Percentiles rank a stretch among this genome's conserved stretches.
phyloP scores from a whole-genome alignment of 2,113 vertebrate genomes.

The Peromyscus maniculatus region DNA sequence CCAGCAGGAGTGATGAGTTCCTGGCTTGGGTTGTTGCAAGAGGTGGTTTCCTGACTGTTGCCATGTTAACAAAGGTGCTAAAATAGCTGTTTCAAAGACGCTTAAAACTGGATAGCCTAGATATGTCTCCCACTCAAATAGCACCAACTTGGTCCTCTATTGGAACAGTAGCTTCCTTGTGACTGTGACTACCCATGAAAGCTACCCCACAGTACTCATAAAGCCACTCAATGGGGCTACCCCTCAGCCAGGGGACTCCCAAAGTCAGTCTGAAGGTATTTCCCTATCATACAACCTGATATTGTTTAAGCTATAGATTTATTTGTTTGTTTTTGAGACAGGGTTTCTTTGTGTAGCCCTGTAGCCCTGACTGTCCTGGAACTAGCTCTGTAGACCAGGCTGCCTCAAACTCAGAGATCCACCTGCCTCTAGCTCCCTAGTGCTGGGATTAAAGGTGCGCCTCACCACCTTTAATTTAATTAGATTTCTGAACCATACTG shows the following conservation, averaged over 20 bases:
- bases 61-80: not conserved
- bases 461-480: too few species aligned
- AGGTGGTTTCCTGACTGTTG: not conserved
- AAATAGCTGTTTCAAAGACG: not conserved
- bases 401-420: not conserved
- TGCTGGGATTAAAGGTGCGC: not conserved
- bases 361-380: not conserved
- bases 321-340: not conserved
- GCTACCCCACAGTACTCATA: not conserved
- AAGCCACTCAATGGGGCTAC: not conserved
- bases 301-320: accelerated
- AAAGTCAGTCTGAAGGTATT: accelerated
- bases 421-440: not conserved
- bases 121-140: not conserved
- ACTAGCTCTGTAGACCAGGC: not conserved
- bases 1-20: not conserved
- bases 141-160: not conserved
- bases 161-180: too few species aligned
- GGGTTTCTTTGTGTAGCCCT: not conserved
- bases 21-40: not conserved
- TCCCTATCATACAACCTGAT: accelerated
- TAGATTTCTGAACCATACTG: not conserved
- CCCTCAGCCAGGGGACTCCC: accelerated
- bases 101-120: not conserved
- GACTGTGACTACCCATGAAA: accelerated